phyloP scores from a whole-genome alignment of 1,140 invertebrate species.

The Dermatophagoides farinae region DNA sequence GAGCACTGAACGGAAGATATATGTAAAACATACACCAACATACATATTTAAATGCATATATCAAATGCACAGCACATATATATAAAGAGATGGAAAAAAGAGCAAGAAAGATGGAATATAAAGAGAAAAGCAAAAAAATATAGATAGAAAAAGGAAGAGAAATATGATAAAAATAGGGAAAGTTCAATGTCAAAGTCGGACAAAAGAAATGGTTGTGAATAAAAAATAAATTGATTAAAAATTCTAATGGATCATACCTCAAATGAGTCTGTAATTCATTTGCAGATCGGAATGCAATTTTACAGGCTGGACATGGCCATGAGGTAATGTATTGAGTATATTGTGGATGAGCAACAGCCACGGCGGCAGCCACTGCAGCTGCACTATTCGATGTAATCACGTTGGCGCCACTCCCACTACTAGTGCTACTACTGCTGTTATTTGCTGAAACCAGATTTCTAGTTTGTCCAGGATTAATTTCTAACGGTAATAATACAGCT shows the following conservation, averaged over 20 bases:
- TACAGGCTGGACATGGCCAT: conserved; percentile 23
- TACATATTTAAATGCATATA: neutral
- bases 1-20: neutral
- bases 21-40: neutral
- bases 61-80: neutral
- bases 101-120: neutral
- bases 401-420: neutral
- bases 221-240: neutral
- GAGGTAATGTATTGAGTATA: neutral
- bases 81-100: neutral
- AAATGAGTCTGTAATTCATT: conserved; percentile 22
- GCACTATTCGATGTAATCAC: neutral
- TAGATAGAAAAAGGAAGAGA: neutral
- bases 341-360: neutral
- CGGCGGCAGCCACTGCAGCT: neutral
- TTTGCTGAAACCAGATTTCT: neutral
- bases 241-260: conserved; percentile 4
- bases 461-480: neutral
- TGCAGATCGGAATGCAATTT: conserved; percentile 21
- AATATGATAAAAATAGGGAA: neutral
- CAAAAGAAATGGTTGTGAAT: neutral
- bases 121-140: neutral
- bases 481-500: neutral
- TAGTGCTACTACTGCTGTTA: neutral
- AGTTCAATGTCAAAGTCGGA: neutral